phyloP scores from a whole-genome alignment of 2,797 vertebrate species.

The Syngnathus acus region DNA sequence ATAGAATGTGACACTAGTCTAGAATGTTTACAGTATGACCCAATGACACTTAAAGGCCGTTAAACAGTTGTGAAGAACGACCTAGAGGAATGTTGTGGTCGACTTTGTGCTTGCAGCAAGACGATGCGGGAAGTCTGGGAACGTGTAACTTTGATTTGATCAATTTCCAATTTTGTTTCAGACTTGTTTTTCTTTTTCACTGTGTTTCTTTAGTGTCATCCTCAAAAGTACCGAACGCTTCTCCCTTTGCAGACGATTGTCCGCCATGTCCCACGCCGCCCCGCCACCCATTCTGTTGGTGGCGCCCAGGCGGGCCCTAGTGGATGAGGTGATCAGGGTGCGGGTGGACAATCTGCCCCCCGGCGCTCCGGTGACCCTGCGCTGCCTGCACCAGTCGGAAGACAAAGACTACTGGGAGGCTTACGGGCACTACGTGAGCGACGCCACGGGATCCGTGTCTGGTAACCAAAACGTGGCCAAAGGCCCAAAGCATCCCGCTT shows the following conservation, averaged over 20 bases:
- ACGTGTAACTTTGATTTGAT: not conserved
- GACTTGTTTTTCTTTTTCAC: not conserved
- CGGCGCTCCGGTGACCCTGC: conserved; percentile 33
- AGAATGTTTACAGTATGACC: not conserved
- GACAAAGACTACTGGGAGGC: conserved; percentile 57
- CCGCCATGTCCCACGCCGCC: conserved; percentile 11
- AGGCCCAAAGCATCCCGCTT: not conserved
- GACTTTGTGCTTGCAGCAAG: too few species aligned
- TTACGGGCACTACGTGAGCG: conserved; percentile 51
- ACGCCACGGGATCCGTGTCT: conserved; percentile 38
- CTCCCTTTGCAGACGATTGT: conserved; percentile 14
- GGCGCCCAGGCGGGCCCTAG: conserved; percentile 38
- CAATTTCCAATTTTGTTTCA: not conserved
- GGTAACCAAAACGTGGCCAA: conserved; percentile 26
- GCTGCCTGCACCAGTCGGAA: conserved; percentile 46
- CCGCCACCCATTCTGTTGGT: conserved; percentile 26
- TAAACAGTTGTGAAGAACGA: not conserved
- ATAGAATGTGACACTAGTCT: not conserved
- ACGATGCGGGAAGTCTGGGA: not conserved
- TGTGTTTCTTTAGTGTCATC: not conserved
- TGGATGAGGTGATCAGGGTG: conserved; percentile 47
- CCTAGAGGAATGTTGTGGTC: not conserved
- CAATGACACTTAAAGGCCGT: not conserved
- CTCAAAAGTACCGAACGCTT: not conserved
- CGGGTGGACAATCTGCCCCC: conserved; percentile 45